Conservation (phyloP, 37 sponge, comb jelly and placozoan species). For the Mnemiopsis leidyi region DNA sequence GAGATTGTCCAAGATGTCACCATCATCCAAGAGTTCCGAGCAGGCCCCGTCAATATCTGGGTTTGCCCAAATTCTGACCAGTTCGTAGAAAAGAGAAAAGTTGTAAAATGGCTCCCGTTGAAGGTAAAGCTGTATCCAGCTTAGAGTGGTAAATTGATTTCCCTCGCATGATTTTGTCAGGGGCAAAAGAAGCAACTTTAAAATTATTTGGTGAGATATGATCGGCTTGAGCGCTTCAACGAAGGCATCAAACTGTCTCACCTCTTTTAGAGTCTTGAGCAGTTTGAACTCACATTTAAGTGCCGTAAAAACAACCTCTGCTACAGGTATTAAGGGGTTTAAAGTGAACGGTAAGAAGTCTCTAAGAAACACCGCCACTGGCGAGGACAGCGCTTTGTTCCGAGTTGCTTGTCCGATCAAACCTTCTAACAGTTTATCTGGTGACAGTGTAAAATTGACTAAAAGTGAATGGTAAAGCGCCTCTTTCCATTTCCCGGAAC, state of each 20-base stretch:
- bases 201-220: neutral
- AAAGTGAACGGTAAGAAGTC: slow-evolving; percentile 37
- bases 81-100: slow-evolving; percentile 46
- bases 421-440: neutral
- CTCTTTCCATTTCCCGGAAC: slow-evolving; percentile 10
- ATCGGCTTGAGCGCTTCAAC: neutral
- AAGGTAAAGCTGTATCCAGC: neutral
- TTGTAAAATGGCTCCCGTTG: slow-evolving; percentile 38
- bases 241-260: slow-evolving; percentile 24
- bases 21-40: neutral
- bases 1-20: neutral
- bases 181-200: neutral
- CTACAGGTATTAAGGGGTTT: neutral
- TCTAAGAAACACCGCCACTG: slow-evolving; percentile 7
- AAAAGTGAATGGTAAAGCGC: slow-evolving; percentile 4
- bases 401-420: neutral
- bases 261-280: neutral
- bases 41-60: neutral
- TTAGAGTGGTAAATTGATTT: neutral
- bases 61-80: slow-evolving; percentile 24
- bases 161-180: neutral
- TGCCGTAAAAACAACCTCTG: neutral
- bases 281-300: neutral
- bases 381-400: slow-evolving; percentile 7
- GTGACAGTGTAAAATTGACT: neutral